phyloP scores from a whole-genome alignment of 2,888 invertebrate species.

The Chloromyia formosa region DNA sequence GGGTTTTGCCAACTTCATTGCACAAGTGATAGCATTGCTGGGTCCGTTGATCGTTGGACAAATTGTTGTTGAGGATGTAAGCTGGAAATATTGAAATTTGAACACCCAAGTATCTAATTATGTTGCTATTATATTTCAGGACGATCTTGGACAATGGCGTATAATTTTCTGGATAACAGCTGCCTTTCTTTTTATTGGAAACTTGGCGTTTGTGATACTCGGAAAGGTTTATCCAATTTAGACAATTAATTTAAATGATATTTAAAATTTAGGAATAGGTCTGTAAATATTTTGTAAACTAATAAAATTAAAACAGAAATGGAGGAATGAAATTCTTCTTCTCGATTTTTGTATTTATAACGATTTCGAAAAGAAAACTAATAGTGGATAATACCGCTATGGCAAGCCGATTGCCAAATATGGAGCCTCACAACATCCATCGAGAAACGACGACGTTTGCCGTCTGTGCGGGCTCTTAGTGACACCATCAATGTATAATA shows the following conservation, averaged over 20 bases:
- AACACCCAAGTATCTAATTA: slow-evolving; percentile 7
- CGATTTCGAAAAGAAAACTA: too few relatives aligned
- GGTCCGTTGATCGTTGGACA: slow-evolving; percentile 70
- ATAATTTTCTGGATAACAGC: slow-evolving; percentile 79
- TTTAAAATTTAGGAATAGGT: not conserved
- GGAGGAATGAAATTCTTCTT: too few relatives aligned
- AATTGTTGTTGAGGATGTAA: slow-evolving; percentile 69
- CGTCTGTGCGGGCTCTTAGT: too few relatives aligned
- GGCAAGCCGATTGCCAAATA: too few relatives aligned
- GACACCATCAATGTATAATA: too few relatives aligned
- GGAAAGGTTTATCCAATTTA: slow-evolving; percentile 65
- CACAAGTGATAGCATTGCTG: slow-evolving; percentile 71
- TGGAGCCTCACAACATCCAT: too few relatives aligned
- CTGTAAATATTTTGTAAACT: not conserved
- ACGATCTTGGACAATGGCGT: slow-evolving; percentile 73
- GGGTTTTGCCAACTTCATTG: slow-evolving; percentile 74
- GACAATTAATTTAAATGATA: not conserved
- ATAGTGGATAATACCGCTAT: too few relatives aligned
- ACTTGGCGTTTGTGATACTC: slow-evolving; percentile 74
- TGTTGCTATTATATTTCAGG: slow-evolving; percentile 64
- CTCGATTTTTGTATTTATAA: too few relatives aligned
- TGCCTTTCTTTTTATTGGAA: slow-evolving; percentile 74
- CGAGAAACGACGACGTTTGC: too few relatives aligned
- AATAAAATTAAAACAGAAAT: too few relatives aligned
- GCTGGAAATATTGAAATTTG: slow-evolving; percentile 51